Evolutionary conservation across 2,797 vertebrate genomes (phyloP).

Genomic region (Tenualosa thibaudeaui): DNA sequence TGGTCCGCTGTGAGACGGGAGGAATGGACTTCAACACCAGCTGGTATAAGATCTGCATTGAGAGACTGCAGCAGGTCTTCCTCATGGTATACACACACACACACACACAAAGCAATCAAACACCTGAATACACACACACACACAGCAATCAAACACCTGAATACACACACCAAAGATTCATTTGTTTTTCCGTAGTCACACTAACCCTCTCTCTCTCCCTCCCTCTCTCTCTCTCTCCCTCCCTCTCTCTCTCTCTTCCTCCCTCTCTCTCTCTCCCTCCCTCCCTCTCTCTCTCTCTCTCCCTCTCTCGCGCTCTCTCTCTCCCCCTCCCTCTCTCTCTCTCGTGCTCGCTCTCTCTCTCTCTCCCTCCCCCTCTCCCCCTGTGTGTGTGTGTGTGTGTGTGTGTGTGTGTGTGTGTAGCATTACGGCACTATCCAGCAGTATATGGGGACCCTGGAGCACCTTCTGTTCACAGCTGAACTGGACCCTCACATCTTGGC

Average conservation of each 20-base stretch:
- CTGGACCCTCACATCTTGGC: conserved; percentile 95
- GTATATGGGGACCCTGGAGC: conserved; percentile 98
- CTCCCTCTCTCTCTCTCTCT: no score
- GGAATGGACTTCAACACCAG: conserved; percentile 89
- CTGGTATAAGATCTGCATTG: conserved; percentile 97
- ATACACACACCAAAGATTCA: no score
- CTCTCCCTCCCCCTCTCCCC: neutral
- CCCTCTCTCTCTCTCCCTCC: no score
- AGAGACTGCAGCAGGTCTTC: conserved; percentile 95
- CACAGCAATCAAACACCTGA: neutral
- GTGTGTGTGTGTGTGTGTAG: conserved; percentile 62
- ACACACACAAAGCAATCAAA: neutral
- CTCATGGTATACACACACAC: conserved; percentile 78
- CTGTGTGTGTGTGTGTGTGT: conserved; percentile 10
- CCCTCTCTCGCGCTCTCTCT: neutral
- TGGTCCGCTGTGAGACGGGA: conserved; percentile 93
- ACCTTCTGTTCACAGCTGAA: conserved; percentile 96
- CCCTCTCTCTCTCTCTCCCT: no score
- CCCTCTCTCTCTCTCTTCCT: no score
- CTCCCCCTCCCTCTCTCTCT: no score
- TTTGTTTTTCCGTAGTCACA: no score
- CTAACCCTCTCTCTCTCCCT: no score
- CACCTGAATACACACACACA: neutral
- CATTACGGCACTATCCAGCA: conserved; percentile 97
- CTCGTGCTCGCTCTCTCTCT: neutral